Evolutionary conservation across 2,113 vertebrate genomes (phyloP), one percentile per base, ranked within the genome.

Genomic region (Varanus salvator): DNA sequence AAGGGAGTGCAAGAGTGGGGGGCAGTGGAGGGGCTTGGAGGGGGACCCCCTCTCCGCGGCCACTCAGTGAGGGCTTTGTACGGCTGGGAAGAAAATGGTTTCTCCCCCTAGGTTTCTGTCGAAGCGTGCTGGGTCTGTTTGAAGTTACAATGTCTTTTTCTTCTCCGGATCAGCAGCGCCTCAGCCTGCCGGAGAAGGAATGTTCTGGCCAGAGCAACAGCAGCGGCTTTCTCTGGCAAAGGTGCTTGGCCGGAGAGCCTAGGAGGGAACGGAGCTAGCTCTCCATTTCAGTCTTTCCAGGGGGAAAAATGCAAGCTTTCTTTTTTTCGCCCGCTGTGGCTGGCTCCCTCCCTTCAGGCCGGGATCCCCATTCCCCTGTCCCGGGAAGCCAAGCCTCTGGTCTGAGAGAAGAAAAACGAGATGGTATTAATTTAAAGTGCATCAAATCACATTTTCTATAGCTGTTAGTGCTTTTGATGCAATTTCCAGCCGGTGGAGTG

Each of bases 91-190:
- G 95, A 95, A 95, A 96, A 96, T 95, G 95, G 95, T 95, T 95
- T 95, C 95, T 95, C 94, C 94, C 92, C 94, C 91, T 91, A 93
- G 93, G 95, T 95, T 69, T 92, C 91, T 92, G 89, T 90, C 89
- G 90, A 96, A 95, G 95, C 91, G 89, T 90, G n/a, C 94, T 93
- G 94, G 87, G 85, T 94, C 92, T 95, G 93, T 96, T 95, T 95
- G 94, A 95, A 96, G 94, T 95, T 92, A 95, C 95, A 95, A 90
- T 95, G 96, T 96, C 94, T 94, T 96, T 96, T 96, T 96, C 95
- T 95, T 96, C 95, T 95, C 93, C 0, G 86, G 94, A 94, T 94
- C 90, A 95, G 95, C 95, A 93, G 94, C 93, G 91, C 90, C 71
- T 1, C 0, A 80, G 89, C 89, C 0, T 88, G 92, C 92, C 92